These are phyloP conservation scores for Sesia bembeciformis DNA, from an alignment of 2,888 invertebrate genomes.

Conservation along the genomic window DNA sequence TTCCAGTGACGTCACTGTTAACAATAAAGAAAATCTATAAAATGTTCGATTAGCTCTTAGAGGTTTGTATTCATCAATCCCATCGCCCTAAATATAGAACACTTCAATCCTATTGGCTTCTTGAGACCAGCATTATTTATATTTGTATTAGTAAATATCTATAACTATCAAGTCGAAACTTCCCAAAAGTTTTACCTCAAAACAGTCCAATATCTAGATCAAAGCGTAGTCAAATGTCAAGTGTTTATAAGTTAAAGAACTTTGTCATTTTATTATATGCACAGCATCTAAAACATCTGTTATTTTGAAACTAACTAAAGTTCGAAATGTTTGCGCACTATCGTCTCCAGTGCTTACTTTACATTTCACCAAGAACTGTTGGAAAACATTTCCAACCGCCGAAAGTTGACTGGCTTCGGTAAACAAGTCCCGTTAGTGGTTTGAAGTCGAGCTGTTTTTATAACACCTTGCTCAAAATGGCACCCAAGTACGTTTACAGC, in stretches of 20 bases:
- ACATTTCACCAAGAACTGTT: constrained; percentile 58
- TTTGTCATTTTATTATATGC: background rate
- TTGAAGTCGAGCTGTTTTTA: constrained; percentile 57
- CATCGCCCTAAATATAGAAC: too few relatives aligned
- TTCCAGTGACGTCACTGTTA: constrained; percentile 80
- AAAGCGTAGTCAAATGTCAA: too few relatives aligned
- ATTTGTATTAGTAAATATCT: too few relatives aligned
- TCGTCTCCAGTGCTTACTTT: constrained; percentile 60
- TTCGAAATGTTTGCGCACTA: constrained; percentile 32
- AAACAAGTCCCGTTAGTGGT: constrained; percentile 70
- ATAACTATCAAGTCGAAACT: too few relatives aligned
- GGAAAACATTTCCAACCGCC: constrained; percentile 58
- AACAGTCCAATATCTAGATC: too few relatives aligned
- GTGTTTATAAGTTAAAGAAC: background rate
- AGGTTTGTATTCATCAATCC: too few relatives aligned
- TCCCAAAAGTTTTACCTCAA: too few relatives aligned
- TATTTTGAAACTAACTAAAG: background rate
- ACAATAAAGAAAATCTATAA: too few relatives aligned
- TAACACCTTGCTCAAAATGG: constrained; percentile 66
- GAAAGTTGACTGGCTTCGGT: constrained; percentile 63
- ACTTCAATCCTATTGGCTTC: too few relatives aligned
- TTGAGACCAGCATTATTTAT: too few relatives aligned
- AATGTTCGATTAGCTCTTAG: too few relatives aligned
- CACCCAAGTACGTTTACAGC: constrained; percentile 64
- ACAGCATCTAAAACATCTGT: background rate